phyloP scores from a whole-genome alignment of 2,113 vertebrate genomes.

The Lamprologus callipterus region DNA sequence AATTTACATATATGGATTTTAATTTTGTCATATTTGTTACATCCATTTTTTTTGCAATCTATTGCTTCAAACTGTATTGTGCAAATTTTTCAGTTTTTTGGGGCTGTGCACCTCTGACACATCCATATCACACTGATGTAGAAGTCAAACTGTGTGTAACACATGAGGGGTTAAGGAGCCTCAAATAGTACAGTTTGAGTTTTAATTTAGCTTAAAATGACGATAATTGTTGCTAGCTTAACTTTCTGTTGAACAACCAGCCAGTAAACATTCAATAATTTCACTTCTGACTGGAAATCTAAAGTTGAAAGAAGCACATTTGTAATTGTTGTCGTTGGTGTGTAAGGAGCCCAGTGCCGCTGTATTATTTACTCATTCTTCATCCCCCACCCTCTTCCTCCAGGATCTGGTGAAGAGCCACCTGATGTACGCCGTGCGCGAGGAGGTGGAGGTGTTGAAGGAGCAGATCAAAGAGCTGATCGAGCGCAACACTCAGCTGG shows the following conservation, averaged over 20 bases:
- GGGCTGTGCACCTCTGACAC: background rate
- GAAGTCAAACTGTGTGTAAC: background rate
- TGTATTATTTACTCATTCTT: background rate
- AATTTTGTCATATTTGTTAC: background rate
- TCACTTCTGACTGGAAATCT: background rate
- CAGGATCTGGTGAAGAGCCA: conserved; percentile 86
- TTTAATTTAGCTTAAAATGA: background rate
- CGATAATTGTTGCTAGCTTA: background rate
- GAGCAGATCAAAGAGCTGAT: conserved; percentile 97
- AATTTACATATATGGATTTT: background rate
- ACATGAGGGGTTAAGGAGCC: background rate
- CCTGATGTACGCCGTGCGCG: conserved; percentile 94
- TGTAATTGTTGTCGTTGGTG: background rate
- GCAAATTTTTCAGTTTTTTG: background rate
- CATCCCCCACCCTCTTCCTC: background rate
- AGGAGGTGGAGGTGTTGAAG: conserved; percentile 82
- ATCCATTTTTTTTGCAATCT: background rate
- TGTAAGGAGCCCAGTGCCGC: background rate
- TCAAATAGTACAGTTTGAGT: background rate
- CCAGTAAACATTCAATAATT: background rate
- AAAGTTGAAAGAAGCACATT: background rate
- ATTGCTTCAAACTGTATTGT: background rate
- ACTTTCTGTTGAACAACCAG: background rate
- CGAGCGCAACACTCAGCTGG: conserved; percentile 94
- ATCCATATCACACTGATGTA: background rate